Evolutionary conservation across 2,797 vertebrate species (phyloP), one percentile per base, ranked within the genome.

Genomic region (Lutjanus argentimaculatus): DNA sequence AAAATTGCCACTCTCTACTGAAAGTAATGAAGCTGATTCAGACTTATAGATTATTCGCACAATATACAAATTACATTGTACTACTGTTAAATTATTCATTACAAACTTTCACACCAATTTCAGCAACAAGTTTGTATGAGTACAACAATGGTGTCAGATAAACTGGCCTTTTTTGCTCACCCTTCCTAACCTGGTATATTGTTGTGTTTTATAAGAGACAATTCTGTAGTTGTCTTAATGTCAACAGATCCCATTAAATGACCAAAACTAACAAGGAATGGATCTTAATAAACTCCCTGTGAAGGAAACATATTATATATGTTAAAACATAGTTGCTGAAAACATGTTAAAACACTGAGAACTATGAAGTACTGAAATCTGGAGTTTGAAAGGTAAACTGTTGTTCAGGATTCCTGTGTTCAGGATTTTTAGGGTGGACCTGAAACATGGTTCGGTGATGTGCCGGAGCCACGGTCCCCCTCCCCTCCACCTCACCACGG

Each of bases 11-110:
- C 25, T 72, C n/a, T 36, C 16, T 2, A 22, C 40, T 64, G 17
- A 53, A 64, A 67, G 43, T 67, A 11, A 56, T 53, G 19, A 57
- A 67, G 51, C 55, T 64, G 40, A 67, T 52, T 75, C 57, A 72
- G 48, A 58, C 1, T 2, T 16, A 2, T 14, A 49, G 21, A 51
- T 69, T 21, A 53, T 51, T 55, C 5, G 45, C 36, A 57, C n/a
- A 22, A 55, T 3, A 62, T 19, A 49, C 2, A 46, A 48, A 43
- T 13, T 14, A 25, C 36, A 9, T 67, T 16, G 4, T 2, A 30
- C 53, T 13, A 21, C 53, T 56, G 19, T 30, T 7, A 25, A 61
- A 30, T 15, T 46, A 52, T 52, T 19, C 25, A n/a, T 2, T 19
- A 4, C 0, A 0, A 70, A 63, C 57, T n/a, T 12, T 25, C 11